A percentile compares a stretch with the other conserved stretches of the same genome.
phyloP scores from a whole-genome alignment of 2,888 invertebrate species.

The Diaphora mendica region DNA sequence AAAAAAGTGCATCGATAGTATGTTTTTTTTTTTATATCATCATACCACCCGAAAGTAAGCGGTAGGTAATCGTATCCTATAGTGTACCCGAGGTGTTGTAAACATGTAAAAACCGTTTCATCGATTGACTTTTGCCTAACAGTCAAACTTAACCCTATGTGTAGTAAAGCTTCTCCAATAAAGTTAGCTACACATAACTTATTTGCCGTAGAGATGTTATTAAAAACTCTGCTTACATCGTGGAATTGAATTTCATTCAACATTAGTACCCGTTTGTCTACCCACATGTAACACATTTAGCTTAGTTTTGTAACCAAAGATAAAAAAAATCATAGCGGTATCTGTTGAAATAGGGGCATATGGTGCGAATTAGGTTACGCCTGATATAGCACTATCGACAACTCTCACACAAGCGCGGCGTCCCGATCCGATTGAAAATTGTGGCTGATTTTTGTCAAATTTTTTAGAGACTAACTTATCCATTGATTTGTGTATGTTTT shows the following conservation, averaged over 20 bases:
- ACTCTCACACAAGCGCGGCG: constrained; percentile 30
- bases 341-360: constrained; percentile 72
- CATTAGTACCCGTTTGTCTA: not conserved
- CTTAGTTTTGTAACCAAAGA: constrained; percentile 30
- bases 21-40: too few relatives aligned
- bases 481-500: not conserved
- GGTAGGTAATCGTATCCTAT: not conserved
- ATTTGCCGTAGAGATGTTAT: not conserved
- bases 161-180: not conserved
- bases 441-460: not conserved
- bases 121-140: too few relatives aligned
- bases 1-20: too few relatives aligned
- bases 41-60: too few relatives aligned
- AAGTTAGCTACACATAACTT: not conserved
- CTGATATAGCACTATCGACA: constrained; percentile 75
- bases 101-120: too few relatives aligned
- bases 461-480: too few relatives aligned
- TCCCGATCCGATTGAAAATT: constrained; percentile 20
- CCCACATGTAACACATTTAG: not conserved
- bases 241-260: not conserved
- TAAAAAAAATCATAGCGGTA: constrained; percentile 56
- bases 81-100: too few relatives aligned
- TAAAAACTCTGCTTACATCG: not conserved
- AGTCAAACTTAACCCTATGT: too few relatives aligned
- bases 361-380: constrained; percentile 81